Evolutionary conservation across 2,888 invertebrate genomes (phyloP), one percentile per base, ranked within the genome.

Genomic region (Mythimna albipuncta): DNA sequence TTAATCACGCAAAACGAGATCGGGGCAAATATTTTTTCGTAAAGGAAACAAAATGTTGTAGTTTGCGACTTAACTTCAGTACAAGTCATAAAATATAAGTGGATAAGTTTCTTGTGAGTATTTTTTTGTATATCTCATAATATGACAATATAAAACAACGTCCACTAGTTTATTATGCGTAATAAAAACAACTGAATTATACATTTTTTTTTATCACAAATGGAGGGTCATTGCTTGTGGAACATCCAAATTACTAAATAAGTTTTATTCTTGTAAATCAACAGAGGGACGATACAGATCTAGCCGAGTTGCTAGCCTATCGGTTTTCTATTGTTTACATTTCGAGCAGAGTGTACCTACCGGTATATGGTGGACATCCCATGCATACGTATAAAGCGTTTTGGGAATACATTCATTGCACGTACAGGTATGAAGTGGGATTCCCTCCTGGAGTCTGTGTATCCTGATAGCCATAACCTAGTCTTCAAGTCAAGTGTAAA

Each of bases 41-140:
- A 81, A 81, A 70, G 69, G 77, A 84, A 88, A 87, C 75, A 77
- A 84, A 83, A 87, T 86, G 84, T 85, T 69, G 32, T 71, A 66
- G 69, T 75, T 71, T 54, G 35, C 35, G 59, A 61, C 64, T 77
- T 73, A 57, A 35, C 26, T 63, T 52, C 58, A 47, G 80, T 72
- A 44, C 71, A 83, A 74, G 75, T 66, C 35, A 74, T 38, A 72
- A 69, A 65, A 55, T 64, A 21, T 58, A 19, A 58, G 72, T 70
- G 61, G 78, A 26, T 62, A 75, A 78, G 54, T 70, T 16, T 61
- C 41, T 44, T 6, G 21, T 11, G 10, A 50, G 55, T 47, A 69
- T 74, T 61, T 69, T 26, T 61, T 75, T 54, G 59, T 54, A 38
- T 10, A 13, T 59, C 26, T 54, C 69, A 61, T 77, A 38, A 32